Base-by-base conservation (phyloP, 2,888 invertebrate species). In the Cordylochernes scorpioides region DNA sequence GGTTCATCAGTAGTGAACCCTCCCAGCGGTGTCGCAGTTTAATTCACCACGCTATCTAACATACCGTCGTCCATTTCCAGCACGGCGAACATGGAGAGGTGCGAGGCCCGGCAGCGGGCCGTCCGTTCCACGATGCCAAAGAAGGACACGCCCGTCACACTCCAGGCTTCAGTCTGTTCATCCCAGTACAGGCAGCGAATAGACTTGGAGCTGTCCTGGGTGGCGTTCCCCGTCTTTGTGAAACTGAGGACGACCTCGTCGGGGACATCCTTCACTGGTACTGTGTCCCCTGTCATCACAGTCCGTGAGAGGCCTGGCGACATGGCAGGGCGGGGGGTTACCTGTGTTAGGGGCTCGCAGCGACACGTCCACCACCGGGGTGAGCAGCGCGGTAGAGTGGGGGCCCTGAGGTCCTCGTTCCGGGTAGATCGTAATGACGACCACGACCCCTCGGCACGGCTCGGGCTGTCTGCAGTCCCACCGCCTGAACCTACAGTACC, bases 171-270 rank as follows among this genome's bases (percentile, higher is more conserved):
- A 9, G n/a, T 13, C 1, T 14, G n/a, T 4, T 31, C 35, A 29
- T 39, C 35, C 30, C 33, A 42, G 21, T 31, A 40, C 15, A 33
- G 28, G 10, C 42, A 42, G n/a, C 28, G 33, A 19, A 31, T 34
- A n/a, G 22, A 15, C 1, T 29, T 17, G 24, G 31, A 24, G 24
- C 24, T 30, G 7, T 24, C 27, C 22, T 28, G 22, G 8, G 30
- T 25, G 9, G 9, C 7, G 22, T 32, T 35, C 9, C 21, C 24
- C n/a, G 9, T 18, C 17, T 33, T 31, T 15, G 30, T 28, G 12
- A 35, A 8, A 10, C 31, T 24, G n/a, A n/a, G n/a, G n/a, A n/a
- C n/a, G n/a, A n/a, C n/a, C n/a, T n/a, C n/a, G n/a, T n/a, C n/a
- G n/a, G n/a, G n/a, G n/a, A n/a, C n/a, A n/a, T n/a, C n/a, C n/a